Evolutionary conservation across 2,113 vertebrate species (phyloP).

Genomic region (Leptodactylus fuscus): DNA sequence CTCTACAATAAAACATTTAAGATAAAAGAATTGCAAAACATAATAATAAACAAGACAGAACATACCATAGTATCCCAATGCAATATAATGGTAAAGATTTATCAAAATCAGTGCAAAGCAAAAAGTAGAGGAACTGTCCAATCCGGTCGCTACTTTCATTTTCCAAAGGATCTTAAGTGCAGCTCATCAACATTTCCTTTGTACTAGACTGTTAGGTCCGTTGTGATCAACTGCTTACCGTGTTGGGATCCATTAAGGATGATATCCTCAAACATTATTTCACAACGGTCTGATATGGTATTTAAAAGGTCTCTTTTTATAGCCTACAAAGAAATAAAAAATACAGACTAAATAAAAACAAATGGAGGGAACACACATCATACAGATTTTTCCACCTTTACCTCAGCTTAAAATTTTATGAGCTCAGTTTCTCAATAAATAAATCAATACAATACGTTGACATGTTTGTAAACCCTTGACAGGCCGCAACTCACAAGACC

Average conservation of each 20-base stretch:
- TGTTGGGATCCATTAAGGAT: conserved; percentile 75
- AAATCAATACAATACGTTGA: too few species aligned
- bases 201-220: too few species aligned
- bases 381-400: too few species aligned
- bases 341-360: conserved; percentile 2
- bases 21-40: neutral
- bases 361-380: too few species aligned
- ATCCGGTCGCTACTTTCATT: neutral
- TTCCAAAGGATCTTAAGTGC: neutral
- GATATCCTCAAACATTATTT: conserved; percentile 91
- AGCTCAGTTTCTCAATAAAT: too few species aligned
- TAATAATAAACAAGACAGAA: neutral
- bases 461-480: too few species aligned
- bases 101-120: neutral
- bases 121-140: neutral
- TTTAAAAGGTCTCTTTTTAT: conserved; percentile 91
- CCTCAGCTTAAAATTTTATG: too few species aligned
- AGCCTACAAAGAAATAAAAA: conserved; percentile 71
- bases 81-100: neutral
- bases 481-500: too few species aligned
- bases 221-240: conserved; percentile 61
- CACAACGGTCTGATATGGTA: conserved; percentile 85
- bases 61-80: neutral
- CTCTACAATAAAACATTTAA: conserved; percentile 62
- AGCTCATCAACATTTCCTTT: neutral